Percentiles rank a stretch among this genome's conserved stretches.
These are phyloP conservation scores for Caenorhabditis briggsae DNA, from an alignment of 1,140 invertebrate species.

Conservation along the genomic window DNA sequence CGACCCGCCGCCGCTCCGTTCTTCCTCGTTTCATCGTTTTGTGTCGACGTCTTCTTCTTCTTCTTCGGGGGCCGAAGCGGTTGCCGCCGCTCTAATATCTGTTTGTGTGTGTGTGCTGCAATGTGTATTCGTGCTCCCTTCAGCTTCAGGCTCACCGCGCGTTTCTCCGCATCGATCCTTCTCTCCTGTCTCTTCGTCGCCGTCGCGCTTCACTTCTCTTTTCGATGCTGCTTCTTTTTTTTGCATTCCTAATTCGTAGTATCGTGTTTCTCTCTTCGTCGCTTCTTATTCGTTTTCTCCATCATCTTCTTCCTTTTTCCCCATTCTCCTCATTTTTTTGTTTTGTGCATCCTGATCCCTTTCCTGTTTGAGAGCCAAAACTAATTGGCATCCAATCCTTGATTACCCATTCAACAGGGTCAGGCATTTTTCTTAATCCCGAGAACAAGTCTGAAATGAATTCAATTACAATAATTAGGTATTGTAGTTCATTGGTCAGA, in stretches of 20 bases:
- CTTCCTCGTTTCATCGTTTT: conserved; percentile 27
- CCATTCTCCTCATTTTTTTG: neutral
- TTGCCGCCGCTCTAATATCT: conserved; percentile 49
- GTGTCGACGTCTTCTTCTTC: conserved; percentile 9
- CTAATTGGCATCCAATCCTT: neutral
- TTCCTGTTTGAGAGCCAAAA: neutral
- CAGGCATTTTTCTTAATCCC: too few relatives aligned
- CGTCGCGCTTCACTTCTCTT: conserved; percentile 42
- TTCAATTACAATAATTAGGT: neutral
- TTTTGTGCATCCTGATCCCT: neutral
- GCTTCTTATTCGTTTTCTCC: conserved; percentile 35
- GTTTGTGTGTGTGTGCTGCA: conserved; percentile 25
- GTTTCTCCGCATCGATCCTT: conserved; percentile 53
- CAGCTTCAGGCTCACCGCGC: conserved; percentile 54
- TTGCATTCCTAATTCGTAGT: conserved; percentile 55
- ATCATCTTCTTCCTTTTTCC: neutral
- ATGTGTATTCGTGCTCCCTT: conserved; percentile 55
- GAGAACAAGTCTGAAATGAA: too few relatives aligned
- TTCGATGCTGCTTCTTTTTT: conserved; percentile 41
- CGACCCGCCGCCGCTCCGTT: conserved; percentile 1
- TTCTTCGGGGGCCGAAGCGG: conserved; percentile 7
- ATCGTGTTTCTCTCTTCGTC: conserved; percentile 51
- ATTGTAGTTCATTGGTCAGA: neutral
- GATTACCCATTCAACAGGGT: too few relatives aligned
- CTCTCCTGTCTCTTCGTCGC: conserved; percentile 37